Conservation (phyloP, 2,113 vertebrate genomes). For the Rhizomys pruinosus region DNA sequence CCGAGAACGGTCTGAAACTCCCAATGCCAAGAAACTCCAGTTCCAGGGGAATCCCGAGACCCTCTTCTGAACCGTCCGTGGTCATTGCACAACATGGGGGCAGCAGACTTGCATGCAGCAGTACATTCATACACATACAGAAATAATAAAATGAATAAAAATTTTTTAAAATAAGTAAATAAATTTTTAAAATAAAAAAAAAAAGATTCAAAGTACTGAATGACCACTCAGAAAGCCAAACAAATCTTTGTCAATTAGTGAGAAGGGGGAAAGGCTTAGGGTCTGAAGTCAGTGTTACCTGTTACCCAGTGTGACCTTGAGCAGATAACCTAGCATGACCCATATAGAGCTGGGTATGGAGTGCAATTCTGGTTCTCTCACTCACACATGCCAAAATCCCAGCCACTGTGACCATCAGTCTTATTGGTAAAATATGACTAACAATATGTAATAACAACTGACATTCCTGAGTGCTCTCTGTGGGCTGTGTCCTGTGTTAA, state of each 20-base stretch:
- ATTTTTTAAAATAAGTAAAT: too few relatives aligned
- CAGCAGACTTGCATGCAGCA: too few relatives aligned
- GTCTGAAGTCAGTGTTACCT: background rate
- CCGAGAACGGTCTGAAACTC: too few relatives aligned
- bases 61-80: too few relatives aligned
- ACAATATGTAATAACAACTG: background rate
- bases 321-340: background rate
- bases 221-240: background rate
- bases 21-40: too few relatives aligned
- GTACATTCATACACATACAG: too few relatives aligned
- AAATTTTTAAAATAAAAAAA: background rate
- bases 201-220: background rate
- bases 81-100: too few relatives aligned
- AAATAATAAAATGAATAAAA: too few relatives aligned
- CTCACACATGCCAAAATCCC: background rate
- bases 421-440: background rate
- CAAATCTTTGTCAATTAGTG: slow-evolving; percentile 21
- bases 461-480: background rate
- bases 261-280: background rate
- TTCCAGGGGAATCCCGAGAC: too few relatives aligned
- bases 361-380: background rate
- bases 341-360: background rate
- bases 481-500: background rate
- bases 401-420: background rate
- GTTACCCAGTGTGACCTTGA: background rate